phyloP scores from a whole-genome alignment of 2,113 vertebrate species.

The Oreochromis niloticus region DNA sequence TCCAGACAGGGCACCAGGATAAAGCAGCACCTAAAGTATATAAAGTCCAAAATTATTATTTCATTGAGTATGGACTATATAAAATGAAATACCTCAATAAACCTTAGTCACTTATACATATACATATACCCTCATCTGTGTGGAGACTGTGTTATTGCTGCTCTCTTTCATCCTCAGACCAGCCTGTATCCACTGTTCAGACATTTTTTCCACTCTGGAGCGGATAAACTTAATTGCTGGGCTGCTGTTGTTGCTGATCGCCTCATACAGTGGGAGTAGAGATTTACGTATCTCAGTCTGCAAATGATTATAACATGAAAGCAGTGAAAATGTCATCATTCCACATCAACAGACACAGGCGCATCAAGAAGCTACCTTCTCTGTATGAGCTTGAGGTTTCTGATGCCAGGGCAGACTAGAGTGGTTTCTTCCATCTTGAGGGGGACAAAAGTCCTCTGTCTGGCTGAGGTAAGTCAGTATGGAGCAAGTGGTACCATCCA shows the following conservation, averaged over 20 bases:
- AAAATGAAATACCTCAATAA: neutral
- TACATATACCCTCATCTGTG: conserved; percentile 53
- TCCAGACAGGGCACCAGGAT: conserved; percentile 62
- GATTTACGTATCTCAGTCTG: conserved; percentile 50
- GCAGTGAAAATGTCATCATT: neutral
- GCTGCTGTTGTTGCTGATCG: conserved; percentile 40
- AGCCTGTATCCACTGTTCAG: conserved; percentile 52
- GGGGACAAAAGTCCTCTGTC: conserved; percentile 67
- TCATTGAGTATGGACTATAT: neutral
- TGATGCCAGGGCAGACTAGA: conserved; percentile 46
- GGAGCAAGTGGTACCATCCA: conserved; percentile 68
- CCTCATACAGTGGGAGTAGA: conserved; percentile 39
- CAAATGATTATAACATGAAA: neutral
- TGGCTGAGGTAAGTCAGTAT: conserved; percentile 68
- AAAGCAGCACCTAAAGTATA: conserved; percentile 61
- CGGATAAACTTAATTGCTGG: conserved; percentile 57
- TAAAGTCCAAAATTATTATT: neutral
- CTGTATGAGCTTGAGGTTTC: neutral
- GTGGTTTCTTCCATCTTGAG: conserved; percentile 19
- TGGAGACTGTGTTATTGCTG: conserved; percentile 1
- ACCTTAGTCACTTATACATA: neutral
- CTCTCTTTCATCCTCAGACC: conserved; percentile 40
- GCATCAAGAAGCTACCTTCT: conserved; percentile 31
- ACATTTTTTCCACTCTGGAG: conserved; percentile 63
- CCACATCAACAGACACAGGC: neutral